Conservation (phyloP, 2,888 invertebrate species). For the Plemyria rubiginata region DNA sequence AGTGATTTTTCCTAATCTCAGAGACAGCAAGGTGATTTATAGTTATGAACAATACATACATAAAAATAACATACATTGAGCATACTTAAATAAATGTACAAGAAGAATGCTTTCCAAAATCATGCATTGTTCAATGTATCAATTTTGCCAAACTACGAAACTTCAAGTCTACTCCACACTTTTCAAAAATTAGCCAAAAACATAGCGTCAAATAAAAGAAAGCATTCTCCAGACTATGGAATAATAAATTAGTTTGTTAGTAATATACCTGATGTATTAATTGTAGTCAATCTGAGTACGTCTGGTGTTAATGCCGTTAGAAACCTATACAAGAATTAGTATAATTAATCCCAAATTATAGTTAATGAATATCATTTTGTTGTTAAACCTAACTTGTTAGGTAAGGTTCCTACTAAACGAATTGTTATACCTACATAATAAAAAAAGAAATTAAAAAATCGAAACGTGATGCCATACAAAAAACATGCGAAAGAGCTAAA, state of each 20-base stretch:
- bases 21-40: constrained; percentile 10
- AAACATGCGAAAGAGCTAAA: constrained; percentile 49
- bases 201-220: constrained; percentile 68
- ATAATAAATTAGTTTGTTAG: constrained; percentile 56
- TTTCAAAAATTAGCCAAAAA: constrained; percentile 53
- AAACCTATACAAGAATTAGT: constrained; percentile 74
- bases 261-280: constrained; percentile 80
- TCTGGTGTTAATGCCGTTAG: constrained; percentile 84
- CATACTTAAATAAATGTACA: constrained; percentile 41
- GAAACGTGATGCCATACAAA: constrained; percentile 39
- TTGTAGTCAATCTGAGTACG: constrained; percentile 83
- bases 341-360: constrained; percentile 40
- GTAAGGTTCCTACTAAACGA: constrained; percentile 27
- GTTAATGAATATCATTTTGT: constrained; percentile 20
- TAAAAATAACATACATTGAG: constrained; percentile 39
- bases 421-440: constrained; percentile 14
- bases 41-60: constrained; percentile 31
- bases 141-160: constrained; percentile 50
- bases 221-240: constrained; percentile 77
- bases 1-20: constrained; percentile 15
- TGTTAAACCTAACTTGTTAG: constrained; percentile 13
- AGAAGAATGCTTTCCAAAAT: constrained; percentile 81
- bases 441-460: constrained; percentile 12
- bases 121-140: constrained; percentile 52
- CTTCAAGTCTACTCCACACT: constrained; percentile 43